A percentile compares a stretch with the other conserved stretches of the same genome.
phyloP scores from a whole-genome alignment of 2,888 invertebrate species.

The Gasteruption jaculator region DNA sequence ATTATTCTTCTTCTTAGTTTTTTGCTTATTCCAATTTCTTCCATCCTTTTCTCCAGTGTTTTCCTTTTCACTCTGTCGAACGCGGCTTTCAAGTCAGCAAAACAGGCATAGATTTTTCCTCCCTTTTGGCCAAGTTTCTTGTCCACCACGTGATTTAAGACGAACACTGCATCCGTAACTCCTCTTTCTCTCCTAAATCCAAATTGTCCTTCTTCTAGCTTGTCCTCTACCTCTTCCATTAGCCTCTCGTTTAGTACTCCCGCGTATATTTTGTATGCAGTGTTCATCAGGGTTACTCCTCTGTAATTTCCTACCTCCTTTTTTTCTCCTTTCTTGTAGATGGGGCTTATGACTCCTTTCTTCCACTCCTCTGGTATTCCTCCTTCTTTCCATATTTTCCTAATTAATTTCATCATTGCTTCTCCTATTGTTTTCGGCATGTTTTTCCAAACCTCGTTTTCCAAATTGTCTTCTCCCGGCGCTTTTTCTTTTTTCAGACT shows the following conservation, averaged over 20 bases:
- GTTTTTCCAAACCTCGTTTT: conserved; percentile 5
- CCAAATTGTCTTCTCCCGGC: neutral
- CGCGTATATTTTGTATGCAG: too few species aligned
- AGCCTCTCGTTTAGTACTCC: too few species aligned
- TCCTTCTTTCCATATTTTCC: conserved; percentile 5
- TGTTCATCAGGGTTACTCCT: conserved; percentile 5
- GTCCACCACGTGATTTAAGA: neutral
- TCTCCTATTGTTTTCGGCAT: neutral
- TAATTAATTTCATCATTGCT: neutral
- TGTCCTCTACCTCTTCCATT: conserved; percentile 18
- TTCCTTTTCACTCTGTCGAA: conserved; percentile 6
- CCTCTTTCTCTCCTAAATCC: conserved; percentile 9
- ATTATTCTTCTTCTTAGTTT: neutral
- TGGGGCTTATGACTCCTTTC: neutral
- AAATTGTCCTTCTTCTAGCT: conserved; percentile 1
- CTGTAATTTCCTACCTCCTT: conserved; percentile 7
- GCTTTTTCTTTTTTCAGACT: neutral
- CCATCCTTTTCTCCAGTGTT: neutral
- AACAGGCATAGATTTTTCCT: conserved; percentile 5
- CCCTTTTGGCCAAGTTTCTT: conserved; percentile 1
- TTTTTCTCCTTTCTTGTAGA: neutral
- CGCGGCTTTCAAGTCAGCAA: conserved; percentile 4
- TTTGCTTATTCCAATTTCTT: neutral
- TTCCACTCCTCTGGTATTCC: conserved; percentile 3
- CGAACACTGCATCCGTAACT: neutral